Base-by-base conservation (phyloP, 2,888 invertebrate genomes). In the Amiota mariae region DNA sequence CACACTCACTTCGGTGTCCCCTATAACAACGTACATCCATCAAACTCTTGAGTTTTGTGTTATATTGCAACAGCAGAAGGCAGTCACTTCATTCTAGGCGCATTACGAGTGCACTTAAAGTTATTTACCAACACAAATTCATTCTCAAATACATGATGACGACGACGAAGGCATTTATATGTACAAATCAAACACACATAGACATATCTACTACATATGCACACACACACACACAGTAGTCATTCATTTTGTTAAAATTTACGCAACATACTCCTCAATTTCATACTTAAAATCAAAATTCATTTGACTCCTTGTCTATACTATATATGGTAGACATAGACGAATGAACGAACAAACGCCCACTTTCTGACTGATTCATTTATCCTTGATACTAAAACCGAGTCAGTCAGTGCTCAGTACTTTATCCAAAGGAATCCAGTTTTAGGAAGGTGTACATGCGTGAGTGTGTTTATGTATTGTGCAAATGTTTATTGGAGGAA, bases 181-280 rank as follows among this genome's bases (percentile, higher is more conserved):
- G n/a, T n/a, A 48, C 67, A 49, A 20, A 20, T 15, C 49, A 64
- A 36, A 70, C 11, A 72, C 20, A 63, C 15, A n/a, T n/a, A n/a
- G n/a, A n/a, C n/a, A n/a, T n/a, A n/a, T n/a, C n/a, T n/a, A n/a
- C n/a, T n/a, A n/a, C n/a, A n/a, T n/a, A n/a, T n/a, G n/a, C n/a
- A 11, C 59, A 59, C 18, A 47, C 15, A 51, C n/a, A 18, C 51
- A 10, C 46, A 47, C 54, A 24, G 24, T 59, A 24, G 48, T 83
- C 84, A 84, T 85, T 84, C 85, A 84, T 85, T 68, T 68, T 24
- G 54, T 49, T 68, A 9, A 54, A 68, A 68, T 54, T 86, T 86
- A 84, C 84, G 79, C 86, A 79, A 80, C 78, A 82, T 79, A 76
- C 76, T 74, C 71, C 6, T 2, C 36, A 36, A 36, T 36, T 36